Conservation (phyloP, 2,888 invertebrate species). For the Drosophila robusta region DNA sequence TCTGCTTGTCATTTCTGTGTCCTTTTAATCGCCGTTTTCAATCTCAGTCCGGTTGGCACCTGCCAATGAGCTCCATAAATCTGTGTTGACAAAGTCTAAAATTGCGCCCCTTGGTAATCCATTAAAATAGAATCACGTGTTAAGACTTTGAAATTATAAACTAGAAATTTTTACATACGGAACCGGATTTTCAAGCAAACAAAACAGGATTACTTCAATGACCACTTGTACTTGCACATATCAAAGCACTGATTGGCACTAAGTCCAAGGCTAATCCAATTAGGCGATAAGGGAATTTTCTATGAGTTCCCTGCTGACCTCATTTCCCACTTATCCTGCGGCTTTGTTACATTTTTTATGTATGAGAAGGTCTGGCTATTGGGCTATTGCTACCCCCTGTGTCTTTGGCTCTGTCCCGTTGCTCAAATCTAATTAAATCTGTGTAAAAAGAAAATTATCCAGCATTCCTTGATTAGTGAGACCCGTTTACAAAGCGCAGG, state of each 20-base stretch:
- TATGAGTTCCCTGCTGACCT: constrained; percentile 35
- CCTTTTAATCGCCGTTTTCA: constrained; percentile 20
- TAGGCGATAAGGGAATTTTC: constrained; percentile 17
- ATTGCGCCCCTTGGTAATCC: background rate
- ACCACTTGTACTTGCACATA: background rate
- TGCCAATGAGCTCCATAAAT: constrained; percentile 7
- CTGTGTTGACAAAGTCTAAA: constrained; percentile 43
- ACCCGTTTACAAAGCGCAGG: background rate
- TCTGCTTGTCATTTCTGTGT: background rate
- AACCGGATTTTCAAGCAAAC: background rate
- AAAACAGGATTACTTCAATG: background rate
- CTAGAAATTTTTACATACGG: too few relatives aligned
- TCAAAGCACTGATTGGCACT: constrained; percentile 2
- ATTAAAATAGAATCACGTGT: background rate
- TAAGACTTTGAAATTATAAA: background rate
- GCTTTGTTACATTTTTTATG: background rate
- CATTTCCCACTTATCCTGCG: constrained; percentile 24
- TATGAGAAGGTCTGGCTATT: background rate
- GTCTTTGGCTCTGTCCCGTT: constrained; percentile 1
- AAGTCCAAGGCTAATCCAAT: constrained; percentile 45
- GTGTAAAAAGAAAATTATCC: background rate
- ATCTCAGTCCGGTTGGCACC: constrained; percentile 32
- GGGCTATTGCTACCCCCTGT: constrained; percentile 29
- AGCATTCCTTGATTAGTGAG: too few relatives aligned
- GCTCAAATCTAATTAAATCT: constrained; percentile 26